Conservation (phyloP, 2,113 vertebrate genomes). For the Nestor notabilis region DNA sequence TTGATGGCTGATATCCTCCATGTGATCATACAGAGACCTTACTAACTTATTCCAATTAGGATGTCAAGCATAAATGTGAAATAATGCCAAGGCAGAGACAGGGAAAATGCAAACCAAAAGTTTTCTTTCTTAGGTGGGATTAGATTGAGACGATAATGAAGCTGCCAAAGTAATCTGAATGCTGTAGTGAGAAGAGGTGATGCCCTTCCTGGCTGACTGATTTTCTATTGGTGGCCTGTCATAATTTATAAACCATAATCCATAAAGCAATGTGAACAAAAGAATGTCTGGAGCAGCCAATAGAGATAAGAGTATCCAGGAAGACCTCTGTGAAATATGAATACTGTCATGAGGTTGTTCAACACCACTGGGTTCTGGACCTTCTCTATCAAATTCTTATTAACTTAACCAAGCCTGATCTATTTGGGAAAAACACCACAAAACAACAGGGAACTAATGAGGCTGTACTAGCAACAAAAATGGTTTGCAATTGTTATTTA, state of each 20-base stretch:
- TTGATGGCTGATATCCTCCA: background rate
- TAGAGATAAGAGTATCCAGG: background rate
- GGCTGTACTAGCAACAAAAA: background rate
- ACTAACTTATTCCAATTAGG: constrained; percentile 64
- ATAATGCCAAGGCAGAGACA: background rate
- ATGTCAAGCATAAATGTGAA: constrained; percentile 59
- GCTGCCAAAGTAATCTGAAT: constrained; percentile 66
- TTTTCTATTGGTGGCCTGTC: constrained; percentile 68
- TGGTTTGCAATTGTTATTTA: background rate
- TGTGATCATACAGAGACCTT: constrained; percentile 16
- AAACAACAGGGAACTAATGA: background rate
- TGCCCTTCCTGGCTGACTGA: constrained; percentile 70
- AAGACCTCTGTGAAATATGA: background rate
- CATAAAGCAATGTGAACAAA: constrained; percentile 29
- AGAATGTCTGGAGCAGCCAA: background rate
- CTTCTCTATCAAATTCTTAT: background rate
- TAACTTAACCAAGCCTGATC: background rate
- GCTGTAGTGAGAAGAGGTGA: constrained; percentile 33
- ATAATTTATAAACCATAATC: constrained; percentile 72
- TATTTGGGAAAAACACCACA: background rate
- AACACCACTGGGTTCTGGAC: background rate
- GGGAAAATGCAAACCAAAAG: background rate
- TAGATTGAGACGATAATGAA: constrained; percentile 65
- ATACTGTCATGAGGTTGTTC: background rate
- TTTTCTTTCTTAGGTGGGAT: constrained; percentile 63